Percentiles rank a stretch among this genome's conserved stretches.
phyloP scores from a whole-genome alignment of 2,113 vertebrate species.

The Nothobranchius kuhntae region DNA sequence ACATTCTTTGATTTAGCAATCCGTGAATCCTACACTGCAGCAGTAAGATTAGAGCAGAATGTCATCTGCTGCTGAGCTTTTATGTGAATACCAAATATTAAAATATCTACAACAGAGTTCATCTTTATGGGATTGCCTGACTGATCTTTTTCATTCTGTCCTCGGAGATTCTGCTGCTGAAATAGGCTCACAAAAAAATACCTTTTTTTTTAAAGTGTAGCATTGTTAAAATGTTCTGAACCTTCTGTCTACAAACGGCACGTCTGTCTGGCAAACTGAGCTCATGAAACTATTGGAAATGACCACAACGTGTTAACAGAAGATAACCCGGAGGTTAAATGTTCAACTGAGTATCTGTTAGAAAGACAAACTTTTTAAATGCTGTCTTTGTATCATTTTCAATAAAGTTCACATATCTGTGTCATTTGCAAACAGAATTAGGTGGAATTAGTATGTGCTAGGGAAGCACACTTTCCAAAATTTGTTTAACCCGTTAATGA shows the following conservation, averaged over 20 bases:
- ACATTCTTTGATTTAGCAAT: slow-evolving; percentile 63
- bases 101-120: slow-evolving; percentile 58
- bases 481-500: no score
- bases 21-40: slow-evolving; percentile 35
- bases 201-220: slow-evolving; percentile 16
- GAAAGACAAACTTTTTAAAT: no score
- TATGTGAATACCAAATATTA: slow-evolving; percentile 64
- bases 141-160: slow-evolving; percentile 47
- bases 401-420: neutral
- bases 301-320: neutral
- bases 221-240: slow-evolving; percentile 12
- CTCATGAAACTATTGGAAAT: neutral
- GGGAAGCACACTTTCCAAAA: slow-evolving; percentile 39
- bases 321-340: neutral
- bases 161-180: slow-evolving; percentile 46
- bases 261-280: slow-evolving; percentile 4
- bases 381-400: no score
- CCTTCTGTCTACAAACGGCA: slow-evolving; percentile 20
- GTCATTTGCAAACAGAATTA: neutral
- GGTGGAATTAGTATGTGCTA: slow-evolving; percentile 32
- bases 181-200: slow-evolving; percentile 47
- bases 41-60: slow-evolving; percentile 62
- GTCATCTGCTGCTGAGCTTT: slow-evolving; percentile 57
- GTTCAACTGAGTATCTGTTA: neutral
- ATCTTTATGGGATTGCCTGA: slow-evolving; percentile 52